These are phyloP conservation scores for Avahi laniger DNA, from an alignment of 2,797 vertebrate species.

Conservation along the genomic window DNA sequence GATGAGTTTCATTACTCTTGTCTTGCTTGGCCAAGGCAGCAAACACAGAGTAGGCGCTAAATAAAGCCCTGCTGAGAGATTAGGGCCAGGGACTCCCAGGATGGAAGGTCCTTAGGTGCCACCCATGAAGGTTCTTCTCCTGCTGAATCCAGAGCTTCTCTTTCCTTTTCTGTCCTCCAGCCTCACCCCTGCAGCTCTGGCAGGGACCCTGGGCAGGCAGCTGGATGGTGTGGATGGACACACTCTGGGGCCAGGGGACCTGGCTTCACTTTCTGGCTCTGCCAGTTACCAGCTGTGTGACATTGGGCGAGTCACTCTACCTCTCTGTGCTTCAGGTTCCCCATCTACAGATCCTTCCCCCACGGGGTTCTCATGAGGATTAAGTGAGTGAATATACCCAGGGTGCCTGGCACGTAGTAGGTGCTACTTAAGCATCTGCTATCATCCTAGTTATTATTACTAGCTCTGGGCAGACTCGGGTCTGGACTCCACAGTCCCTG, in stretches of 20 bases:
- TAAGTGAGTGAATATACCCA: too few species aligned
- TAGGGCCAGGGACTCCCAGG: neutral
- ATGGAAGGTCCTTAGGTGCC: neutral
- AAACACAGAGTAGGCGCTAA: neutral
- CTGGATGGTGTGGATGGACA: neutral
- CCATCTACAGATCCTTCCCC: neutral
- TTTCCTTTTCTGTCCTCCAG: neutral
- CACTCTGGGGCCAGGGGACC: neutral
- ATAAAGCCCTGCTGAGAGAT: neutral
- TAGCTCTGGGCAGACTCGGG: neutral
- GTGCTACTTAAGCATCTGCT: too few species aligned
- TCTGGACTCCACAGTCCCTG: neutral
- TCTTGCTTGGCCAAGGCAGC: neutral
- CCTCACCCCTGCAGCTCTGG: fast-evolving
- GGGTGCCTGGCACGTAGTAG: too few species aligned
- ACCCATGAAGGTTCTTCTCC: neutral
- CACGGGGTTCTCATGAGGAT: neutral
- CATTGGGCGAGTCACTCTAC: neutral
- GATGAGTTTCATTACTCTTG: neutral
- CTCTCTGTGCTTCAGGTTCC: neutral
- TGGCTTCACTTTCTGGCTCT: neutral
- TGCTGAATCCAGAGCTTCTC: neutral
- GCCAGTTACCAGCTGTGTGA: neutral
- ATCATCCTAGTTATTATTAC: neutral
- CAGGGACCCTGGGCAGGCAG: neutral